Base-by-base conservation (phyloP, 2,888 invertebrate genomes). In the Hybos culiciformis region DNA sequence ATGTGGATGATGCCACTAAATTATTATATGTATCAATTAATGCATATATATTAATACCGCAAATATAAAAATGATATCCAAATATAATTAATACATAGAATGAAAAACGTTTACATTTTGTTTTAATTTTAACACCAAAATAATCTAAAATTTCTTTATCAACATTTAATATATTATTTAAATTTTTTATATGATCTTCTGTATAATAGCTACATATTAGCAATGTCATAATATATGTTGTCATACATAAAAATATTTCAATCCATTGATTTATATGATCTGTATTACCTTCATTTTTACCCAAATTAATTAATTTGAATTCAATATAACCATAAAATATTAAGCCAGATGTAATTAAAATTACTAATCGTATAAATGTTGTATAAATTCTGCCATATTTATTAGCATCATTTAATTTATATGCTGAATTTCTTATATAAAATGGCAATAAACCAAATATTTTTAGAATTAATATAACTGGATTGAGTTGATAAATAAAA, bases 201-300 rank as follows among this genome's bases (percentile, higher is more conserved):
- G 54, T 51, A 39, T 64, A 58, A 24, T 51, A 52, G 2, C 53
- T 50, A 24, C 60, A 61, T 1, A 59, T 50, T 1, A 61, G 48
- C 4, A 61, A 50, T 1, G 57, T 58, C 19, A 48, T 50, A 1
- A 57, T 54, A 37, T 61, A 60, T 23, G 61, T 57, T 4, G 55
- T 42, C 12, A 60, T 56, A 41, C 57, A 57, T 12, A 62, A 54
- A 11, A 62, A 26, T 7, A 59, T 48, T 21, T 64, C 62, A 31
- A 61, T 57, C 56, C 60, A 61, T 44, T 60, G 56, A 48, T 59
- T 63, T 3, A 62, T 54, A 44, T 57, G 60, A 23, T 62, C 61
- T 6, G 60, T 58, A 23, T 61, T 59, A 44, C 21, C 14, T 21
- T 40, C 19, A 4, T 57, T 47, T 17, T 54, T 49, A 1, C 55